A percentile compares a stretch with the other conserved stretches of the same genome.
These are phyloP conservation scores for Delia radicum DNA, from an alignment of 1,140 invertebrate species.

Conservation along the genomic window DNA sequence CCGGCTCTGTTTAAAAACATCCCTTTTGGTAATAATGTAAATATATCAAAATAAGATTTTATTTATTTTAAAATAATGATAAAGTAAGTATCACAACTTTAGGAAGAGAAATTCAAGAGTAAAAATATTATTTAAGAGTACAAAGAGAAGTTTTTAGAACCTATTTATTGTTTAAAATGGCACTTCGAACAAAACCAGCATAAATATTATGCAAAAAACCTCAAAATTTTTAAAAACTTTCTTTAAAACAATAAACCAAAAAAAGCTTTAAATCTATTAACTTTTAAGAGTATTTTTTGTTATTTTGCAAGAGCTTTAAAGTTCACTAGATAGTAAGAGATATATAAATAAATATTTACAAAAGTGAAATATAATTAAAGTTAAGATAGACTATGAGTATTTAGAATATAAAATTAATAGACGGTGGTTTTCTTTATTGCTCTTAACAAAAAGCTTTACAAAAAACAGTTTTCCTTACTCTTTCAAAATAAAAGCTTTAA, in stretches of 20 bases:
- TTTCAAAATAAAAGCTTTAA: neutral
- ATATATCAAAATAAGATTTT: too few species aligned
- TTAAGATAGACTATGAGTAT: conserved; percentile 20
- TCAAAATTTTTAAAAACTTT: neutral
- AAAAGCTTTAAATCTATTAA: neutral
- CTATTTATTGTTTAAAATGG: too few species aligned
- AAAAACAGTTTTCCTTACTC: neutral
- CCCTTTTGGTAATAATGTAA: neutral
- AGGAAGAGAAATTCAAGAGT: conserved; percentile 13
- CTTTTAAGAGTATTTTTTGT: neutral
- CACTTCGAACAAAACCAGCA: conserved; percentile 56
- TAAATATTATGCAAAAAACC: conserved; percentile 24
- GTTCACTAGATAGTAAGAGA: conserved; percentile 15
- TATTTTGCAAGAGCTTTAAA: neutral
- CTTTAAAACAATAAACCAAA: neutral
- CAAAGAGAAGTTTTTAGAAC: too few species aligned
- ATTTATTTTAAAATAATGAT: neutral
- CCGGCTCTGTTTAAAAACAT: conserved; percentile 32
- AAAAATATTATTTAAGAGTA: conserved; percentile 20
- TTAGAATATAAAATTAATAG: conserved; percentile 21
- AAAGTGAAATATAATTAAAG: conserved; percentile 22
- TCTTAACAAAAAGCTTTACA: neutral
- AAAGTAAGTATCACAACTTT: neutral
- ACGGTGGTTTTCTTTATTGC: conserved; percentile 9
- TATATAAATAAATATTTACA: conserved; percentile 14